Evolutionary conservation across 2,113 vertebrate genomes (phyloP).

Genomic region (Hepsetus odoe): DNA sequence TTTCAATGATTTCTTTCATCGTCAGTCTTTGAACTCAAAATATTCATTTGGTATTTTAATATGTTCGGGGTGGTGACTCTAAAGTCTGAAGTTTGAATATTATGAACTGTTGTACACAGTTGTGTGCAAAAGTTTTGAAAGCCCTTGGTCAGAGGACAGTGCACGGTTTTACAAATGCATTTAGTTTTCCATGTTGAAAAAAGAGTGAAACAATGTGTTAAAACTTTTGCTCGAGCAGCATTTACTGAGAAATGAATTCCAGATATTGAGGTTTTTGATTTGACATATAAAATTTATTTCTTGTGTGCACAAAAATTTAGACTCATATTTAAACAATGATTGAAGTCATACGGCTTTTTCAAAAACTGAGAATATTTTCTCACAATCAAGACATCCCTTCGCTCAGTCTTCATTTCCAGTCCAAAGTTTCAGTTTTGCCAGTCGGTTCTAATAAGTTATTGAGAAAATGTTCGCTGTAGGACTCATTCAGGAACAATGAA

Average conservation of each 20-base stretch:
- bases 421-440: neutral
- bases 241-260: conserved; percentile 44
- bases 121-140: too few species aligned
- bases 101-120: too few species aligned
- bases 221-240: too few species aligned
- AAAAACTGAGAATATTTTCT: conserved; percentile 52
- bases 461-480: conserved; percentile 46
- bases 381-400: conserved; percentile 57
- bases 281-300: conserved; percentile 77
- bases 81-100: too few species aligned
- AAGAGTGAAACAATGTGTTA: too few species aligned
- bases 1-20: neutral
- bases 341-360: conserved; percentile 71
- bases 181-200: too few species aligned
- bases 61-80: too few species aligned
- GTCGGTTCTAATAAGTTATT: conserved; percentile 13
- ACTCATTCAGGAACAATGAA: conserved; percentile 26
- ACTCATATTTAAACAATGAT: conserved; percentile 73
- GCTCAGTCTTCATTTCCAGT: conserved; percentile 38
- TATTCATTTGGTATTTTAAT: neutral
- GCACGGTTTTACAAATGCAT: too few species aligned
- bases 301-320: conserved; percentile 74
- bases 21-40: neutral
- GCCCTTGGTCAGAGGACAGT: too few species aligned
- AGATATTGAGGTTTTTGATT: conserved; percentile 51